A percentile compares a stretch with the other conserved stretches of the same genome.
Evolutionary conservation across 2,113 vertebrate species (phyloP).

Genomic region (Sorex araneus): DNA sequence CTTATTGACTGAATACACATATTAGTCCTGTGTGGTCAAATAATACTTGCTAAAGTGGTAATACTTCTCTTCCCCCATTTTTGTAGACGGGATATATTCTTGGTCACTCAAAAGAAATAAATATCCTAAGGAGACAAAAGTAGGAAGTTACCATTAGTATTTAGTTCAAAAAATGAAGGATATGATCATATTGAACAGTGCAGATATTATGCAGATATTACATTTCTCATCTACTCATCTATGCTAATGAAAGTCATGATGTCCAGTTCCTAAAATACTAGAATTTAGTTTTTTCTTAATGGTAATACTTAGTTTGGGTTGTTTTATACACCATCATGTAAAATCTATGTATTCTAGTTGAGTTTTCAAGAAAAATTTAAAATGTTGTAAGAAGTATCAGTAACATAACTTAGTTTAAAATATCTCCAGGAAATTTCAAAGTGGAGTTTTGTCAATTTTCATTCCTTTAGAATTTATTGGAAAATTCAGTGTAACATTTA

Average conservation of each 20-base stretch:
- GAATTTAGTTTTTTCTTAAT: conserved; percentile 39
- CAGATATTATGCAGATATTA: neutral
- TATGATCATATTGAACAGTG: neutral
- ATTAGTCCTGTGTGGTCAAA: neutral
- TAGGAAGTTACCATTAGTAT: neutral
- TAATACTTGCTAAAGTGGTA: conserved; percentile 38
- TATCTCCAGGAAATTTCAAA: conserved; percentile 13
- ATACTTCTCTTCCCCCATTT: neutral
- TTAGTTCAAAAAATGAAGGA: neutral
- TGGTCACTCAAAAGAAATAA: conserved; percentile 15
- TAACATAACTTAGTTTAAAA: conserved; percentile 43
- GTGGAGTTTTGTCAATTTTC: neutral
- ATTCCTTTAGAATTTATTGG: conserved; percentile 40
- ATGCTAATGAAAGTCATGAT: neutral
- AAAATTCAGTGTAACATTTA: neutral
- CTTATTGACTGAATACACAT: neutral
- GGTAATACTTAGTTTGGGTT: neutral
- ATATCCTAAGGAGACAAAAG: conserved; percentile 47
- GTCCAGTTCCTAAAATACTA: conserved; percentile 14
- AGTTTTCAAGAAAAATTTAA: conserved; percentile 33
- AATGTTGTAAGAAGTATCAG: neutral
- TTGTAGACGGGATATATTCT: neutral
- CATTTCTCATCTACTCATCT: neutral
- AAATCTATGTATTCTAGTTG: conserved; percentile 21
- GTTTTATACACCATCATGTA: neutral